Base-by-base conservation (phyloP, 2,113 vertebrate genomes). In the Lipotes vexillifer region DNA sequence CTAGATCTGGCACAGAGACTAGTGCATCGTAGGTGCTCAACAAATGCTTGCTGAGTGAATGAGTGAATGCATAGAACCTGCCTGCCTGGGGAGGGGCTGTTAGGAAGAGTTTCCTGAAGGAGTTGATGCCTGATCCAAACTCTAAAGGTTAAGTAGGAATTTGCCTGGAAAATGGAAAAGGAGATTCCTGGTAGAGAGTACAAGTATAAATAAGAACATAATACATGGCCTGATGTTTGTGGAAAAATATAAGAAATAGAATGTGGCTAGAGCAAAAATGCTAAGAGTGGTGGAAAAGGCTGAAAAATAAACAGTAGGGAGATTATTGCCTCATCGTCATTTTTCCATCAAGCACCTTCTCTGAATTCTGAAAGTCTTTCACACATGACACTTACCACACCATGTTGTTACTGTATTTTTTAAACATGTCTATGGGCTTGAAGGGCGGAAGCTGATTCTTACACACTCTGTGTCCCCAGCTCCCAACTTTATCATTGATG, bases 1-100 rank as follows among this genome's bases (percentile, higher is more conserved):
- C 68, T 44, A 41, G 17, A 38, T 44, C 61, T 36, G 29, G n/a
- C 41, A 82, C 7, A 82, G 41, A 8, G 2, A 78, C 20, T 27
- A 44, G 25, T 1, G 5, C 1, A 2, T 18, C 0, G 2, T 23
- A 46, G 36, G 21, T 59, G 7, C 66, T 14, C 69, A 61, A 8
- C 68, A 33, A 82, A 13, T 41, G 27, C 33, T 44, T 69, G 9
- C 20, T n/a, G 25, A 81, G 41, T 66, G 41, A 75, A 61, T 33
- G 29, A 69, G 14, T 55, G 31, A 27, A 38, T 41, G n/a, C 13
- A 2, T 0, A 71, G 33, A 88, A 46, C 23, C n/a, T 44, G 29
- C 15, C 52, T 23, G 13, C 13, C 29, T 31, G 25, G 8, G 4
- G 72, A 14, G 7, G 13, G 44, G 6, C 6, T 12, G 2, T 33